These are phyloP conservation scores for Noctua pronuba DNA, from an alignment of 2,888 invertebrate species.

Conservation along the genomic window DNA sequence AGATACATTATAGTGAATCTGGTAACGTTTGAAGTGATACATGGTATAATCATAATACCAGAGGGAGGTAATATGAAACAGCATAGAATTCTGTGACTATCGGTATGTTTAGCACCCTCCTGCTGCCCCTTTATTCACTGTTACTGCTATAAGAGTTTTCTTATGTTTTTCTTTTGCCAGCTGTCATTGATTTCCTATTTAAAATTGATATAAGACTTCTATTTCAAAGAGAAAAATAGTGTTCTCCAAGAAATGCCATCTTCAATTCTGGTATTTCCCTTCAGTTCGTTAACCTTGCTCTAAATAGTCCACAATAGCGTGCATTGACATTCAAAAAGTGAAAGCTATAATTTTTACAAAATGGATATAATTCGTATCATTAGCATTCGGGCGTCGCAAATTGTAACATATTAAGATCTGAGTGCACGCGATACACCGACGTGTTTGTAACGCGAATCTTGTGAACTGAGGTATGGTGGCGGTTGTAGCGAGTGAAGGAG, in stretches of 20 bases:
- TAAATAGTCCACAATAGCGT: conserved; percentile 64
- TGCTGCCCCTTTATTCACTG: neutral
- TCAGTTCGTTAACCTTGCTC: conserved; percentile 59
- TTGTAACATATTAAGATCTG: conserved; percentile 69
- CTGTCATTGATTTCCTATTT: neutral
- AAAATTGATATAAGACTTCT: too few relatives aligned
- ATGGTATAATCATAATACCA: neutral
- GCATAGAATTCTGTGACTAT: neutral
- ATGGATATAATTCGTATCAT: conserved; percentile 65
- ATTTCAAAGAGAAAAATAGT: neutral
- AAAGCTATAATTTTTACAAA: conserved; percentile 61
- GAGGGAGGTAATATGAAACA: too few relatives aligned
- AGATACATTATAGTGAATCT: conserved; percentile 19
- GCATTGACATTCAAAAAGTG: conserved; percentile 68
- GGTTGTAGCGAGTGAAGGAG: conserved; percentile 39
- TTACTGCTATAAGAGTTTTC: neutral
- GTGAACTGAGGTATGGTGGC: conserved; percentile 35
- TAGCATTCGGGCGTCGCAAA: conserved; percentile 65
- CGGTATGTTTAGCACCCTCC: neutral
- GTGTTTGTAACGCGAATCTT: conserved; percentile 57
- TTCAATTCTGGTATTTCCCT: neutral
- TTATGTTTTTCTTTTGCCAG: neutral
- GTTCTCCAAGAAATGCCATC: neutral
- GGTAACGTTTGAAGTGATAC: neutral
- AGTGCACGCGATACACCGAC: conserved; percentile 68